Evolutionary conservation across 2,797 vertebrate species (phyloP).

Genomic region (Neostethus bicornis): DNA sequence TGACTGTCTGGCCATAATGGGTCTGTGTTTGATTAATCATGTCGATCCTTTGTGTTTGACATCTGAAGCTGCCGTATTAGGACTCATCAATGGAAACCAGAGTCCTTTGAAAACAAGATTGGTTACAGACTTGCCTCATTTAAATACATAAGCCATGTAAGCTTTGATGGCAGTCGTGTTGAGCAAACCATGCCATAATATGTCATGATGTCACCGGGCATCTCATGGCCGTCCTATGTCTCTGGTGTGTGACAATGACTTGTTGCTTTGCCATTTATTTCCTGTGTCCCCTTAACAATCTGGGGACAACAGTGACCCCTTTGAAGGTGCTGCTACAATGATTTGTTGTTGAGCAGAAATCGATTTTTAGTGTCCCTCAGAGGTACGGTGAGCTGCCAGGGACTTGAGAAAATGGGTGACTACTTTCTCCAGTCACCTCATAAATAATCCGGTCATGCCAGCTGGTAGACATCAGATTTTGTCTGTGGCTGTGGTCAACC

Average conservation of each 20-base stretch:
- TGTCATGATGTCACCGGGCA: constrained; percentile 57
- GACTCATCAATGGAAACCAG: constrained; percentile 75
- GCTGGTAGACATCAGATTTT: constrained; percentile 71
- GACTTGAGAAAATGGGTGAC: constrained; percentile 71
- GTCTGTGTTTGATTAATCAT: constrained; percentile 81
- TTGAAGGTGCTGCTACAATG: constrained; percentile 58
- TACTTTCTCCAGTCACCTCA: constrained; percentile 59
- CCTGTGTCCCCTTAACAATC: constrained; percentile 38
- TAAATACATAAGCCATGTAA: constrained; percentile 60
- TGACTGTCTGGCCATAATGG: constrained; percentile 77
- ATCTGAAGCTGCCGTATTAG: constrained; percentile 76
- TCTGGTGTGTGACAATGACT: constrained; percentile 39
- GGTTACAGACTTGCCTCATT: constrained; percentile 72
- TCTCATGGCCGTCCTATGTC: constrained; percentile 25
- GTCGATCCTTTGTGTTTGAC: constrained; percentile 77
- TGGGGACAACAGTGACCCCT: constrained; percentile 62
- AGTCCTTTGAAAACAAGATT: constrained; percentile 75
- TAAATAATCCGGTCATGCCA: constrained; percentile 78
- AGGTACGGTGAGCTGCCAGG: constrained; percentile 59
- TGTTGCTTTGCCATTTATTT: constrained; percentile 54
- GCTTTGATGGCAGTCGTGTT: constrained; percentile 67
- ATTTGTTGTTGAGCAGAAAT: constrained; percentile 75
- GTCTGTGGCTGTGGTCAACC: constrained; percentile 74
- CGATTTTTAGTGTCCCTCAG: constrained; percentile 77
- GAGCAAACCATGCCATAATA: constrained; percentile 43